Evolutionary conservation across 2,888 invertebrate genomes (phyloP).

Genomic region (Tridacna crocea): DNA sequence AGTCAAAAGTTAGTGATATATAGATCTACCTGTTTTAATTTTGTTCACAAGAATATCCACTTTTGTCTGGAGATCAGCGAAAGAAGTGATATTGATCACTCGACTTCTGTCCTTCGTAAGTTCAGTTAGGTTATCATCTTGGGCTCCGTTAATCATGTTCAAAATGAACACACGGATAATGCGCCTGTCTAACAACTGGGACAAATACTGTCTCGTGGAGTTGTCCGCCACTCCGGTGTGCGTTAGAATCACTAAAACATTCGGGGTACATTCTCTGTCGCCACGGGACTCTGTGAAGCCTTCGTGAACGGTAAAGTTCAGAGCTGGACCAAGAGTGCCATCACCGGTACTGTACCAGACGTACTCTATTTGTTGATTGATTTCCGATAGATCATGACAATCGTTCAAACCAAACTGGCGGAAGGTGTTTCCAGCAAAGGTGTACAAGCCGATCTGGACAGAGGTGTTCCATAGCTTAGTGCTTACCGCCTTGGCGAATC

Average conservation of each 20-base stretch:
- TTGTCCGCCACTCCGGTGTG: conserved; percentile 6
- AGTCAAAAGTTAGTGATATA: too few species aligned
- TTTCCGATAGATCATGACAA: background rate
- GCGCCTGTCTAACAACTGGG: background rate
- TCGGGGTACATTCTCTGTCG: conserved; percentile 32
- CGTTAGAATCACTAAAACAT: conserved; percentile 26
- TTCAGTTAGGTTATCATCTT: background rate
- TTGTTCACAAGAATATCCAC: background rate
- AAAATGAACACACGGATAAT: conserved; percentile 13
- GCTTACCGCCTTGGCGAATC: background rate
- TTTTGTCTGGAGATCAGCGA: background rate
- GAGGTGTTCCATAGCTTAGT: background rate
- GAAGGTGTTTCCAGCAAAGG: conserved; percentile 20
- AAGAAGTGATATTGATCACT: conserved; percentile 4
- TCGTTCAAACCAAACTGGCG: conserved; percentile 14
- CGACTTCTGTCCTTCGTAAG: conserved; percentile 19
- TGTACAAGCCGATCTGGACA: conserved; percentile 7
- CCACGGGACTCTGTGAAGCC: conserved; percentile 33
- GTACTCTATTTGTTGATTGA: conserved; percentile 15
- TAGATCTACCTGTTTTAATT: conserved; percentile 12
- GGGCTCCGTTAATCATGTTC: background rate
- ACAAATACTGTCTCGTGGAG: background rate
- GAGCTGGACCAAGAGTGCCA: conserved; percentile 22
- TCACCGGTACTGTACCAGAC: conserved; percentile 38
- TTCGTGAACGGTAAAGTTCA: conserved; percentile 28